phyloP scores from a whole-genome alignment of 1,140 invertebrate genomes.

The Meloidogyne floridensis region DNA sequence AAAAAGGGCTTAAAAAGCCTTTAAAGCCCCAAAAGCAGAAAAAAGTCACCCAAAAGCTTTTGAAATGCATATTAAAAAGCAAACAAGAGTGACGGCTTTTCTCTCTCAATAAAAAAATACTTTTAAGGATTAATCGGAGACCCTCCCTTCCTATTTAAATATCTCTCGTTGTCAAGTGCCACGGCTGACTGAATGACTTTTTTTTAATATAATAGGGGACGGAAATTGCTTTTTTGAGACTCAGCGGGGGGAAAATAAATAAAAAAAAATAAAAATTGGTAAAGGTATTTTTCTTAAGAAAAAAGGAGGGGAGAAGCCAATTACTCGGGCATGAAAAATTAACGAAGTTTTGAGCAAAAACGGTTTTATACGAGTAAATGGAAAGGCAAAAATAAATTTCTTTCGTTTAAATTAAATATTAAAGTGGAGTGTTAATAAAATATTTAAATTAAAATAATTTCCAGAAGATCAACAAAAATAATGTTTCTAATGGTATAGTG shows the following conservation, averaged over 20 bases:
- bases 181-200: constrained; percentile 7
- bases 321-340: constrained; percentile 36
- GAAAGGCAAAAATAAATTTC: neutral
- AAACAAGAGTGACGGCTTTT: constrained; percentile 10
- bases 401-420: neutral
- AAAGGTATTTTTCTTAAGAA: constrained; percentile 2
- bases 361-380: neutral
- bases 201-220: neutral
- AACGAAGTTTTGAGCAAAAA: constrained; percentile 23
- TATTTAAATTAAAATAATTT: neutral
- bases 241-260: neutral
- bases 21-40: neutral
- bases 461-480: neutral
- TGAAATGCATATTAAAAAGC: constrained; percentile 32
- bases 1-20: neutral
- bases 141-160: neutral
- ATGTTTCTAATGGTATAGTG: neutral
- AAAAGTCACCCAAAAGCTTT: neutral
- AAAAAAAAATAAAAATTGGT: neutral
- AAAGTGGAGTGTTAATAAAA: neutral
- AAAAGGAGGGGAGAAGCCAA: constrained; percentile 6
- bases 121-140: constrained; percentile 34
- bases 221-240: constrained; percentile 11
- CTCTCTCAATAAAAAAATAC: neutral
- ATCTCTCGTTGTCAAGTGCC: constrained; percentile 34